Base-by-base conservation (phyloP, 2,888 invertebrate species). In the Seira musarum region DNA sequence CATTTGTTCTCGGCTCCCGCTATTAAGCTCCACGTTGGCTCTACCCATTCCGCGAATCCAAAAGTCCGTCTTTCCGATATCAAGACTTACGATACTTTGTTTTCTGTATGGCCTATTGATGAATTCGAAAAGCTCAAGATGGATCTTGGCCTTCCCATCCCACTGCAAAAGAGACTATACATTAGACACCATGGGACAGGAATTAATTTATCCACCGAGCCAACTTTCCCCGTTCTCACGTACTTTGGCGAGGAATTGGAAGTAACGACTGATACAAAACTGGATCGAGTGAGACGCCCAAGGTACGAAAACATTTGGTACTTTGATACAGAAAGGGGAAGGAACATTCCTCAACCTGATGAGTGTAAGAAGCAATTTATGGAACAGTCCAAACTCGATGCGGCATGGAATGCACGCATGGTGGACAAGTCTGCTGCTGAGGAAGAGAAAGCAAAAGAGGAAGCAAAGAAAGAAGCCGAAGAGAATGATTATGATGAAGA, bases 221-320 rank as follows among this genome's bases (percentile, higher is more conserved):
- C 80, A 3, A 60, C 74, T 3, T 85, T 80, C 67, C 82, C 84
- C 0, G 83, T 82, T 1, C 40, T 83, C 1, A 86, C 84, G 0
- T 85, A 85, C 60, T 86, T 86, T 70, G 85, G 85, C 8, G 35
- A 77, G n/a, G 86, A 86, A 35, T 64, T 75, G n/a, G 86, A 86
- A 72, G 85, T 85, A 0, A 84, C 84, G 25, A 78, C 84, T 6
- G 82, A 85, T 46, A 83, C 79, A 2, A 86, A 85, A 63, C 13
- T 17, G 19, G 82, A 84, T 60, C 76, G 76, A 1, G 70, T 79
- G 5, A 73, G 77, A 22, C 67, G 82, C 5, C 83, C 82, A 1
- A 65, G 71, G 19, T 86, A 71, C 57, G 68, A 73, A 25, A 86
- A 85, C 68, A 78, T 82, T 61, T 86, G 86, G 86, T 78, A 82